phyloP scores from a whole-genome alignment of 2,113 vertebrate genomes.

The Mirza zaza region DNA sequence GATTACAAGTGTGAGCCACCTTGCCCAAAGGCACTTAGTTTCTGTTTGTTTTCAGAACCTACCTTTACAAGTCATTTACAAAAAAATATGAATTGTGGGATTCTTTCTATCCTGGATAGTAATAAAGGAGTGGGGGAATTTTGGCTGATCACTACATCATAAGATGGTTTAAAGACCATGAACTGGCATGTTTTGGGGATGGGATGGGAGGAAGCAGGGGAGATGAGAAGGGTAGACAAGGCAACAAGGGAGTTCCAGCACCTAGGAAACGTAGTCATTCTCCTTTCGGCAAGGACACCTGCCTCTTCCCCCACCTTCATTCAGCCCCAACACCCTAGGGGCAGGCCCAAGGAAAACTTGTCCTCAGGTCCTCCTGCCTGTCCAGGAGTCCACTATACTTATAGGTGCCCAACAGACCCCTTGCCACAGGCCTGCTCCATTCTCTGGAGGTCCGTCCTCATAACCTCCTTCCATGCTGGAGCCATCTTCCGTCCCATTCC shows the following conservation, averaged over 20 bases:
- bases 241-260: neutral
- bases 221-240: neutral
- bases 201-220: neutral
- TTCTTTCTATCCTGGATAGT: neutral
- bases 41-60: conserved; percentile 11
- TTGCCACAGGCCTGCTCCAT: neutral
- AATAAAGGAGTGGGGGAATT: neutral
- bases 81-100: neutral
- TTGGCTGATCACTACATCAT: neutral
- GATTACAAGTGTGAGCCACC: no score
- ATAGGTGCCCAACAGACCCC: neutral
- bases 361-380: neutral
- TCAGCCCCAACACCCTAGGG: neutral
- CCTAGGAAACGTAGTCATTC: neutral
- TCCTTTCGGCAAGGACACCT: neutral
- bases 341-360: neutral
- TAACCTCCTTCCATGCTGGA: neutral
- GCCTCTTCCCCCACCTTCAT: neutral
- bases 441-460: neutral
- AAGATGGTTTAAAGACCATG: neutral
- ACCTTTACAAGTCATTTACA: neutral
- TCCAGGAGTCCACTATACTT: neutral
- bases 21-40: neutral
- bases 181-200: neutral
- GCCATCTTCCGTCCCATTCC: neutral